Conservation (phyloP, 2,113 vertebrate species). For the Ahaetulla prasina region DNA sequence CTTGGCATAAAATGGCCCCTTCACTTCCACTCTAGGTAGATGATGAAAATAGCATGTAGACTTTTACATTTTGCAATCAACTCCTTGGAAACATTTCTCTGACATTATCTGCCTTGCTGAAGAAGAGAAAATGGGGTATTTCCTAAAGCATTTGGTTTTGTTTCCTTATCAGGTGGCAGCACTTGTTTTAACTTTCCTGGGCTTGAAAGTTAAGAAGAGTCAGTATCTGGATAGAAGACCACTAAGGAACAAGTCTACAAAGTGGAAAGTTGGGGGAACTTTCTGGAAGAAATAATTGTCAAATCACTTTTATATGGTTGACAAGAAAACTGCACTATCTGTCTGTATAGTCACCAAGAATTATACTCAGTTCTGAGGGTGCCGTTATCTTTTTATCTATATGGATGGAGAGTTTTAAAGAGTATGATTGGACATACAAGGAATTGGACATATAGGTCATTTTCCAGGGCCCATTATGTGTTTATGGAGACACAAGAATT, state of each 20-base stretch:
- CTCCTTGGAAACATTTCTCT: not conserved
- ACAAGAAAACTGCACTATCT: not conserved
- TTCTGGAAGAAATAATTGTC: not conserved
- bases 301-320: not conserved
- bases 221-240: not conserved
- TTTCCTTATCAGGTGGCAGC: not conserved
- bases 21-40: not conserved
- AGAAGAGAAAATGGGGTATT: not conserved
- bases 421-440: not conserved
- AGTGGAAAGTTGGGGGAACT: not conserved
- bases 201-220: not conserved
- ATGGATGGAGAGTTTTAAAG: not conserved
- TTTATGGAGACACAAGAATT: not conserved
- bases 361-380: not conserved
- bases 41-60: not conserved
- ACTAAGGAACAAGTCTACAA: not conserved
- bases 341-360: not conserved
- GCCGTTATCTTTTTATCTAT: not conserved
- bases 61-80: not conserved
- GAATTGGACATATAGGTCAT: not conserved
- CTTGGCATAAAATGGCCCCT: not conserved
- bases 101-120: not conserved
- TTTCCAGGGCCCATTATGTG: not conserved
- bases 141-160: not conserved
- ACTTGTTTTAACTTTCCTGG: not conserved